phyloP scores from a whole-genome alignment of 2,797 vertebrate species.

The Megaceryle alcyon region DNA sequence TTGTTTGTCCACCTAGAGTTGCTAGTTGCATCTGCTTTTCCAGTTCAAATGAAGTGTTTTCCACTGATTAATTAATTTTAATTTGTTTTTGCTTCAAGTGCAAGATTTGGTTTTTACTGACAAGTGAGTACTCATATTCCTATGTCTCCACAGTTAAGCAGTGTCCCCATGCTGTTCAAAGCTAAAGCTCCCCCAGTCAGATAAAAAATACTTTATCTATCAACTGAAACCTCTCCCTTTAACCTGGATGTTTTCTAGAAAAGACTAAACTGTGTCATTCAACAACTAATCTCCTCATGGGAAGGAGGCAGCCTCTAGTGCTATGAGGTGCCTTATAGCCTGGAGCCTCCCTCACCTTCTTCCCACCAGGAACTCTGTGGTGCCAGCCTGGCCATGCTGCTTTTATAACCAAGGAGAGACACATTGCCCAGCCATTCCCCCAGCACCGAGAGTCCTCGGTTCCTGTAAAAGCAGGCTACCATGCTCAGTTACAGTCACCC shows the following conservation, averaged over 20 bases:
- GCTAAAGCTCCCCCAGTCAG: neutral
- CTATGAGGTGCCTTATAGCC: neutral
- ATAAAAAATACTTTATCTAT: neutral
- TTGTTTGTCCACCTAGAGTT: conserved; percentile 70
- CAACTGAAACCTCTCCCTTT: neutral
- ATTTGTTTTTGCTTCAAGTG: conserved; percentile 69
- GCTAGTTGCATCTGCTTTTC: conserved; percentile 56
- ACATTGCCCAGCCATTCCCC: neutral
- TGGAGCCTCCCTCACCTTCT: neutral
- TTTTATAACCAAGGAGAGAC: neutral
- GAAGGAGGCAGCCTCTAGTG: neutral
- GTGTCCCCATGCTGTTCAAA: neutral
- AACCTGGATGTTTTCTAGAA: neutral
- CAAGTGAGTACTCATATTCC: neutral
- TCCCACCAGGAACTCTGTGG: neutral
- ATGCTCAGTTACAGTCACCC: neutral
- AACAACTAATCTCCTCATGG: neutral
- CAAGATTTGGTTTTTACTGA: conserved; percentile 61
- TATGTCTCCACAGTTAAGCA: neutral
- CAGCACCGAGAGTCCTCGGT: neutral
- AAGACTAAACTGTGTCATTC: neutral
- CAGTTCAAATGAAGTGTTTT: conserved; percentile 66
- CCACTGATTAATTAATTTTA: conserved; percentile 71
- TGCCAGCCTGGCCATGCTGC: neutral
- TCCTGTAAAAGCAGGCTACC: neutral